Evolutionary conservation across 2,113 vertebrate genomes (phyloP), one percentile per base, ranked within the genome.

Genomic region (Takifugu flavidus): DNA sequence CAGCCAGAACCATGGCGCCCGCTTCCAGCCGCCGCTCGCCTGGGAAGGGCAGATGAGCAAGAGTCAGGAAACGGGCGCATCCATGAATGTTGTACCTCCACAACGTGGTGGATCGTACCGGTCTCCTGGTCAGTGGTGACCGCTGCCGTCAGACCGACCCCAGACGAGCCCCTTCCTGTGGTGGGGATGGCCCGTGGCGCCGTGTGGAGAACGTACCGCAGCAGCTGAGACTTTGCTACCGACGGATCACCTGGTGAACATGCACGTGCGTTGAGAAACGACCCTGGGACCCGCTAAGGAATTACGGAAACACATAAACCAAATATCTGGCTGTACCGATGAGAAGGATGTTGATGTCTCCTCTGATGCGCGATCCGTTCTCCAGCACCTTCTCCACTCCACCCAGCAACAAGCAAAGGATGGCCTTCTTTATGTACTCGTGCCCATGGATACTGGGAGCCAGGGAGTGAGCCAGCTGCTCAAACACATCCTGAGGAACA

Each of bases 41-140:
- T 99, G 13, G 7, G 12, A 1, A 43, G 1, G 26, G 10, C n/a
- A 49, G 47, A 47, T 3, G 45, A 12, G 6, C 31, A 13, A 51
- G 14, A 1, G 5, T 13, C 1, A 1, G 25, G 26, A 46, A 46
- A 46, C 45, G 45, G 13, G 5, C n/a, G 46, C n/a, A 49, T 10
- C 46, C 15, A 8, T 20, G 47, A 25, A 49, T 1, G 15, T n/a
- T 12, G 11, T 11, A 14, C 31, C 8, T 4, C 0, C 1, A 5
- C 6, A 0, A 10, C 1, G 2, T 25, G 6, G 44, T 13, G 25
- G 2, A n/a, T 28, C 62, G 1, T 85, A 98, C 97, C 97, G 0
- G 96, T 98, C 85, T 99, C 97, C 78, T 94, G 97, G 82, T 99
- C 97, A 0, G 95, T 98, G 75, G 96, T 98, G 78, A 99, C 95